Evolutionary conservation across 1,140 invertebrate species (phyloP), one percentile per base, ranked within the genome.

Genomic region (Ctenoplectra terminalis): DNA sequence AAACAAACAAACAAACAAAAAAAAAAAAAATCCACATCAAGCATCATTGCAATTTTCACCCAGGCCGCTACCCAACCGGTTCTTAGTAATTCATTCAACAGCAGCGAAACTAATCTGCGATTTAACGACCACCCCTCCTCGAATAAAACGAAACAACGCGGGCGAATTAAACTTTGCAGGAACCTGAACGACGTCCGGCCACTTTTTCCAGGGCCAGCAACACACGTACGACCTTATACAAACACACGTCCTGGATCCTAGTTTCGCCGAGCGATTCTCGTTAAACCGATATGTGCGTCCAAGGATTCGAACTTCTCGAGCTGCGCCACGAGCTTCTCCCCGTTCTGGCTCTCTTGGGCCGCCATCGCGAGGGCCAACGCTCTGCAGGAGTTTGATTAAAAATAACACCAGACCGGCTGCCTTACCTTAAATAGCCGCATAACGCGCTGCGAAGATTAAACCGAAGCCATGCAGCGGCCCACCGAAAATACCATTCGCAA

Each of bases 361-460:
- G 15, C 7, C 52, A 4, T 23, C 23, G 29, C 56, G 50, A 70
- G 29, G 40, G 3, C 11, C 43, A 37, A 50, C 13, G 52, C 52
- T n/a, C 52, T 20, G 75, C 56, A 26, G 56, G 75, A 71, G 66
- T 78, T 58, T 71, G 64, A 71, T 78, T 78, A 78, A 78, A 78
- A 78, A 78, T 78, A 78, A 78, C 64, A 48, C 23, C 23, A 56
- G 66, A 58, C 13, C 20, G 20, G 23, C 20, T 9, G 52, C 5
- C 29, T 46, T 29, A 71, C 40, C 66, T 71, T 78, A 78, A 78
- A 78, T 71, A 78, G 75, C 40, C 40, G 23, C 52, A 70, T 78
- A 78, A 78, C 52, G 52, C 64, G 37, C 29, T n/a, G 50, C 64
- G 75, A 58, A 60, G 66, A 78, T 78, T 71, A 78, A 78, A 48